These are phyloP conservation scores for Jacana jacana DNA, from an alignment of 2,113 vertebrate species.

Conservation along the genomic window DNA sequence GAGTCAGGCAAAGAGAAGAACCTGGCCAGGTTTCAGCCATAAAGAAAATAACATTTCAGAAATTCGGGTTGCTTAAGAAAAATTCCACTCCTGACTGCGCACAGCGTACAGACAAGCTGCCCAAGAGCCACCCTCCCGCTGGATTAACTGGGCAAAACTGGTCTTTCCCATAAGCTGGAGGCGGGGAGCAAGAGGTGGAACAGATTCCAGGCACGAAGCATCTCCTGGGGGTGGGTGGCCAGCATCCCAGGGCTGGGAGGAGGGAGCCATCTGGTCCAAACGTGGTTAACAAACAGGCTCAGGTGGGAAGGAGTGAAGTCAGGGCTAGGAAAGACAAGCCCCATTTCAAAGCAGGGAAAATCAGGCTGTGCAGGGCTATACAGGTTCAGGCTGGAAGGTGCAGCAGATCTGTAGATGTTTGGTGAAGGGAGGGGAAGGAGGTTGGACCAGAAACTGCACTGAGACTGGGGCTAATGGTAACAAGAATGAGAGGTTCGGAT, in stretches of 20 bases:
- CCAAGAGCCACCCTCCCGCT: neutral
- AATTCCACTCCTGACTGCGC: neutral
- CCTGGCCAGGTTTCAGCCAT: neutral
- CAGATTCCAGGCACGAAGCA: neutral
- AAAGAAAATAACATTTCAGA: neutral
- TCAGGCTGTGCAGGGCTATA: neutral
- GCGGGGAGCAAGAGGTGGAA: neutral
- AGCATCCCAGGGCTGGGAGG: neutral
- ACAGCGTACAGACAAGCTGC: neutral
- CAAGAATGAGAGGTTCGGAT: accelerated
- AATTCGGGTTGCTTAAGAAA: neutral
- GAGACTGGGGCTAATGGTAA: neutral
- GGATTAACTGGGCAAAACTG: neutral
- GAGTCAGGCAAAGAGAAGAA: neutral
- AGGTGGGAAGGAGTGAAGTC: neutral
- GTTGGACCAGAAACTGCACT: neutral
- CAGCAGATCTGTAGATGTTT: neutral
- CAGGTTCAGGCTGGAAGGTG: neutral
- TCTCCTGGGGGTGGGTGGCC: neutral
- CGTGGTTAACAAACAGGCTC: neutral
- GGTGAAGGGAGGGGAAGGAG: neutral
- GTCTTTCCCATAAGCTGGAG: neutral
- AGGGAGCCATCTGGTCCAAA: neutral
- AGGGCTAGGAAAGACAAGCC: neutral
- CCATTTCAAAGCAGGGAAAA: neutral